Evolutionary conservation across 2,113 vertebrate genomes (phyloP).

Genomic region (Entelurus aequoreus): DNA sequence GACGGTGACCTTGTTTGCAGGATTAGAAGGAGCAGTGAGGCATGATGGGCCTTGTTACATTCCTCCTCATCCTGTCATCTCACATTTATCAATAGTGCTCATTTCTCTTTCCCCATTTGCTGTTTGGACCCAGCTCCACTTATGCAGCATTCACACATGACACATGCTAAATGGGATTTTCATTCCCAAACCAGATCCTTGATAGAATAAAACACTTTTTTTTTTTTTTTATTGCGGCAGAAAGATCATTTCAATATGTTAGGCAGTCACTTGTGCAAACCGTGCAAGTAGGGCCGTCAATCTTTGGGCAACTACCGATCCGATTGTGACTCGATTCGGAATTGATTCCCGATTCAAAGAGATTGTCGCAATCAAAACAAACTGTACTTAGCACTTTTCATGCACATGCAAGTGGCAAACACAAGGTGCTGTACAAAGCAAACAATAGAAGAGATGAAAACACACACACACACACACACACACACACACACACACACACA

Average conservation of each 20-base stretch:
- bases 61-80: slow-evolving; percentile 54
- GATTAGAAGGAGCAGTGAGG: slow-evolving; percentile 69
- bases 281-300: neutral
- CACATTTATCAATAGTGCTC: slow-evolving; percentile 54
- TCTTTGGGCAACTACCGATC: no score
- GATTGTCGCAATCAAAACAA: no score
- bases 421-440: no score
- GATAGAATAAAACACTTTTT: no score
- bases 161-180: neutral
- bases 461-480: no score
- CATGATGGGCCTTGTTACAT: slow-evolving; percentile 59
- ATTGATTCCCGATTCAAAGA: no score
- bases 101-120: slow-evolving; percentile 22
- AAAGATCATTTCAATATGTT: slow-evolving; percentile 5
- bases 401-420: no score
- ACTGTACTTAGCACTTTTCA: no score
- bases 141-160: slow-evolving; percentile 7
- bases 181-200: no score
- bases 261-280: neutral
- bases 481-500: no score
- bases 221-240: neutral
- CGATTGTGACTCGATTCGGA: no score
- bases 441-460: no score
- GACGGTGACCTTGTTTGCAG: slow-evolving; percentile 70
- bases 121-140: slow-evolving; percentile 23